Base-by-base conservation (phyloP, 2,113 vertebrate species). In the Apodemus sylvaticus region DNA sequence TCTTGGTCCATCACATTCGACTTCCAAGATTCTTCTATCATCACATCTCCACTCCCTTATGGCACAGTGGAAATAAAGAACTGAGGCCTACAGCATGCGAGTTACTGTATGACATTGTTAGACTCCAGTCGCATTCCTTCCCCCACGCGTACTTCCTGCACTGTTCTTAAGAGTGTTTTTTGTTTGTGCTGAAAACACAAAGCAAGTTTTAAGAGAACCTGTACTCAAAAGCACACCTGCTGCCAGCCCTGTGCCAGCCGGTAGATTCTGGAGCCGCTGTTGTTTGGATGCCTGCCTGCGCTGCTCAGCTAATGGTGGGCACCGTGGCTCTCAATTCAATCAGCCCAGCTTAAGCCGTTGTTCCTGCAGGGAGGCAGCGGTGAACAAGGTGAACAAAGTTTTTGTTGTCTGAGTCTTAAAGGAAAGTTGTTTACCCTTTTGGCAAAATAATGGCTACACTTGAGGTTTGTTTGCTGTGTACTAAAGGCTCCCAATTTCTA, bases 121-220 rank as follows among this genome's bases (percentile, higher is more conserved):
- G 78, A 55, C 0, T 6, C 3, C 4, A 60, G 31, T 16, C 3
- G 2, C 29, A 26, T 34, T 14, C 7, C 31, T 24, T 1, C 13
- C 1, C 4, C 17, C 70, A 71, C 68, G 17, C 34, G 29, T 77
- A 36, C 66, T 36, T 77, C 60, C 55, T 24, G 58, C n/a, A 81
- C 78, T 36, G 9, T 34, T 73, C 12, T 16, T 36, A 78, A 1
- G 55, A 12, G 31, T 13, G 24, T 24, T 8, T 71, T 70, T 81
- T 77, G 62, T 78, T 86, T 92, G 8, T 51, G 55, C 58, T 89
- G 78, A 86, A 81, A 86, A 70, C 42, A 53, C 58, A 92, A 91
- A 92, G 36, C 1, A 2, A 74, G 9, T 91, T 89, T 86, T 36
- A 60, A 0, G 0, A 10, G 42, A 26, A n/a, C n/a, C 58, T 55